Base-by-base conservation (phyloP, 2,888 invertebrate genomes). In the Xiphydria camelus region DNA sequence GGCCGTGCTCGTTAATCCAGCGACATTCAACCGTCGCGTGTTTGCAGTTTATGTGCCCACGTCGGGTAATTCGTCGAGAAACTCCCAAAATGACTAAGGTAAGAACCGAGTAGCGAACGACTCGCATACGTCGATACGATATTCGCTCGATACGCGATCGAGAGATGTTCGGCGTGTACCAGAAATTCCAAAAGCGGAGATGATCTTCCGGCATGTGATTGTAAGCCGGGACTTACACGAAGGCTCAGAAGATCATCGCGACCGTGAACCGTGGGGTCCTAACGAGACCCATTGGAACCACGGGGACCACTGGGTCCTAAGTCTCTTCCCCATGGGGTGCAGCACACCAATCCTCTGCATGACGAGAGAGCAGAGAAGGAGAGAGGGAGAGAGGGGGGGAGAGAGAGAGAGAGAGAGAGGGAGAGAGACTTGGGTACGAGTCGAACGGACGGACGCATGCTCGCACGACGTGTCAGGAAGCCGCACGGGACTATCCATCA, bases 201-300 rank as follows among this genome's bases (percentile, higher is more conserved):
- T 42, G 35, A 42, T 42, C 42, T 42, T 42, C 42, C 42, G 42
- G 29, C 42, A 42, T 42, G 42, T 42, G 42, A 42, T 42, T 42
- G 42, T 42, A 42, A 42, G 42, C 36, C 29, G 25, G 9, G 35
- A 35, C 35, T 42, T 42, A 42, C 42, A 42, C 35, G 42, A 35
- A 35, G 26, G 42, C 36, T 37, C 42, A 34, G 20, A 35, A 35
- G 42, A 42, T 42, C 34, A 42, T 42, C 42, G 42, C 29, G 34
- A 21, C 42, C 36, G 35, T 32, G 22, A 42, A 29, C 42, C 35
- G 29, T 35, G 36, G 29, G 42, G 35, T 42, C 36, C 21, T 42
- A 42, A 42, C 42, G 42, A 42, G 42, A 10, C 42, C 36, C 36
- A 42, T 42, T 42, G 42, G 42, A 25, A 29, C 42, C 42, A 29